Evolutionary conservation across 2,113 vertebrate species (phyloP), one percentile per base, ranked within the genome.

Genomic region (Gallinago undulata): DNA sequence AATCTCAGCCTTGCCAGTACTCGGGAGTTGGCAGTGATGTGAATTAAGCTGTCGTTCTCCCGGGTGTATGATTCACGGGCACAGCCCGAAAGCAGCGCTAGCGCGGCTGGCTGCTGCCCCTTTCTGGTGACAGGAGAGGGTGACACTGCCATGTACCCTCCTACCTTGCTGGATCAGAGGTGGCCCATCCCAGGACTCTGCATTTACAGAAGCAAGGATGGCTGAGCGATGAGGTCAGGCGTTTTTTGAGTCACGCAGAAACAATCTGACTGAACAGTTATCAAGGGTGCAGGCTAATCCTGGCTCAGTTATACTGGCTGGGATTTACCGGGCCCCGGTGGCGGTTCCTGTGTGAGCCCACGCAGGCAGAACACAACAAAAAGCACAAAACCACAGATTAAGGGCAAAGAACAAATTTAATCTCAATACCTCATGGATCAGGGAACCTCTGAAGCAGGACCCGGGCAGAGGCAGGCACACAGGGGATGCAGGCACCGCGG

Each of bases 91-190:
- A 64, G 47, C 76, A 50, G 83, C 37, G 4, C 59, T 60, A 27
- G 24, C 60, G 8, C 12, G 68, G 97, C 67, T 10, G 53, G 37
- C 84, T 96, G 95, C 95, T 95, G 97, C 97, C 95, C 90, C 97
- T 94, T 21, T n/a, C 96, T 93, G 97, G 96, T 3, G 19, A 19
- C 0, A 0, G 27, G 4, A 51, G 76, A 70, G 27, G 47, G n/a
- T 53, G 81, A 37, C 94, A 68, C 56, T 6, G 1, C 28, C 4
- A 18, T 3, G 1, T 4, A 28, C 27, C 16, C 9, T 64, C 10
- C 55, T 10, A 2, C 28, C 28, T 1, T 1, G 66, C 74, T 15
- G 72, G 19, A 4, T 3, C 2, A 21, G 4, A 18, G 67, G 22
- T 5, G 35, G 80, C 73, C 30, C 55, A 0, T 1, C 21, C 30